These are phyloP conservation scores for Tympanuchus pallidicinctus DNA, from an alignment of 2,113 vertebrate genomes.

Conservation along the genomic window DNA sequence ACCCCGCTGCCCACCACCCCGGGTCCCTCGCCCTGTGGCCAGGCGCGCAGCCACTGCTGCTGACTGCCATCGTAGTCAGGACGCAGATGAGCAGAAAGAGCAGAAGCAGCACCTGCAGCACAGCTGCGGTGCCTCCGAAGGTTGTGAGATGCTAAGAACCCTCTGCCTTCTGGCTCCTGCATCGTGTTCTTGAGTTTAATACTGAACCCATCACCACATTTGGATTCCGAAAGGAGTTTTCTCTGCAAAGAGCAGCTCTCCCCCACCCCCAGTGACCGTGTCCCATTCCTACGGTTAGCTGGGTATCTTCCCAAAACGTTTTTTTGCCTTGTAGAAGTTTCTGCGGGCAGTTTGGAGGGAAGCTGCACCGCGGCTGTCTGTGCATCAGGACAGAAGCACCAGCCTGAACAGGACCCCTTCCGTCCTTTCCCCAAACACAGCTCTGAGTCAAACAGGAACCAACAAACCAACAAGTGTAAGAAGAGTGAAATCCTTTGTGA, in stretches of 20 bases:
- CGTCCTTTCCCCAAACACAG: neutral
- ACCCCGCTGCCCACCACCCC: too few relatives aligned
- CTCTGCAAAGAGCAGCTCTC: neutral
- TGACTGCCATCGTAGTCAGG: neutral
- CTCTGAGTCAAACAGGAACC: neutral
- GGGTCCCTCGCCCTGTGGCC: neutral
- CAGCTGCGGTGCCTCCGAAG: neutral
- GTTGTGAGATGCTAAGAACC: neutral
- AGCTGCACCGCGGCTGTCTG: too few relatives aligned
- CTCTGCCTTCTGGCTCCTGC: neutral
- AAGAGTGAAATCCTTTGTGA: neutral
- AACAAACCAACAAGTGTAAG: neutral
- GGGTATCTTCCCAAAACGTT: neutral
- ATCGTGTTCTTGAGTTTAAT: neutral
- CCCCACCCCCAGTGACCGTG: too few relatives aligned
- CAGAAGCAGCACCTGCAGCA: neutral
- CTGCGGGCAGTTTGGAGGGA: too few relatives aligned
- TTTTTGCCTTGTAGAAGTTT: too few relatives aligned
- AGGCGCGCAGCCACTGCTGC: rapidly evolving
- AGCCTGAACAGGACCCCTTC: neutral
- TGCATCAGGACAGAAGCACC: too few relatives aligned
- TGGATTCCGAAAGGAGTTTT: neutral
- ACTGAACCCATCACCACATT: neutral
- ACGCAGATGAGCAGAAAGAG: neutral
- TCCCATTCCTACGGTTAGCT: neutral